These are phyloP conservation scores for Chalcis sispes DNA, from an alignment of 2,888 invertebrate genomes.

Conservation along the genomic window DNA sequence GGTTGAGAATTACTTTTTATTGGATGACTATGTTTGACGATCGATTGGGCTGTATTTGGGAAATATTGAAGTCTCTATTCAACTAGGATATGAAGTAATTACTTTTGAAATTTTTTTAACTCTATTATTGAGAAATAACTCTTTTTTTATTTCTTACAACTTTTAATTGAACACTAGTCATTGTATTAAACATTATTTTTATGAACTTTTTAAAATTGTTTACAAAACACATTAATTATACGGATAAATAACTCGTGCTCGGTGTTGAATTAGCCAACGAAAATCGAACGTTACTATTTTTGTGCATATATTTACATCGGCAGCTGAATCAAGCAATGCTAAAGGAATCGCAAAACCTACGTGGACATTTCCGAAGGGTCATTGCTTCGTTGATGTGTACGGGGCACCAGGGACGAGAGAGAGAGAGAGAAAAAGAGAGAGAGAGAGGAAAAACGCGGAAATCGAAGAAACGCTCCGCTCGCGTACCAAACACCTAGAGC, in stretches of 20 bases:
- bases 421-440: constrained; percentile 24
- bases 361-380: constrained; percentile 50
- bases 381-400: constrained; percentile 25
- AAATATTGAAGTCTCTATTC: constrained; percentile 53
- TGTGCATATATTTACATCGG: constrained; percentile 20
- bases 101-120: constrained; percentile 5
- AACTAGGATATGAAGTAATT: constrained; percentile 25
- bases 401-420: too few species aligned
- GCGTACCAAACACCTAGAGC: too few species aligned
- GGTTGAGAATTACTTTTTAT: constrained; percentile 32
- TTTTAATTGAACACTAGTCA: background rate
- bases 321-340: constrained; percentile 41
- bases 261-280: too few species aligned
- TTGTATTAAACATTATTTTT: background rate
- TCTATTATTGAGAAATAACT: constrained; percentile 7
- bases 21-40: constrained; percentile 3
- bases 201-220: too few species aligned
- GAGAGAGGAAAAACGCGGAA: constrained; percentile 58
- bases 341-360: constrained; percentile 45
- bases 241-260: too few species aligned
- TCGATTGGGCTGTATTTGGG: constrained; percentile 46
- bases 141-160: background rate
- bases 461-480: constrained; percentile 45
- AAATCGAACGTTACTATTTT: background rate
- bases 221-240: too few species aligned